Evolutionary conservation across 2,888 invertebrate species (phyloP).

Genomic region (Tromatobia lineatoria): DNA sequence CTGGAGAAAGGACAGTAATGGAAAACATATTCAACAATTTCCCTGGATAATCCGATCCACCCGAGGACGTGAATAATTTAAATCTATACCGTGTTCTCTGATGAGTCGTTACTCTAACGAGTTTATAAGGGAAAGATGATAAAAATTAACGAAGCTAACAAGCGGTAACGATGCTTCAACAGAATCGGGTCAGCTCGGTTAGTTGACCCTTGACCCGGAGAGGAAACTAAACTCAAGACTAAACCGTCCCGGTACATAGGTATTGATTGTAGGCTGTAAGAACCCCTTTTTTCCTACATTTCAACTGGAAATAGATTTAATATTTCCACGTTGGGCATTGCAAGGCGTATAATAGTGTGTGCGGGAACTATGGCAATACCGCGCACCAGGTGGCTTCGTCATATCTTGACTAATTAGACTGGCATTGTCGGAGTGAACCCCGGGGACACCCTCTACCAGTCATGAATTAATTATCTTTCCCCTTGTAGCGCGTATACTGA

Average conservation of each 20-base stretch:
- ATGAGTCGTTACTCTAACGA: neutral
- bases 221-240: neutral
- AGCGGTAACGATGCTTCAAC: constrained; percentile 14
- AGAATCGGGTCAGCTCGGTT: neutral
- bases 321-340: neutral
- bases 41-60: neutral
- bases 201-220: constrained; percentile 29
- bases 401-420: constrained; percentile 82
- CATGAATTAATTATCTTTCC: constrained; percentile 81
- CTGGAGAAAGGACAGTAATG: neutral
- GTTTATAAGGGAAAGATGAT: neutral
- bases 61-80: neutral
- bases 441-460: constrained; percentile 73
- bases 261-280: constrained; percentile 25
- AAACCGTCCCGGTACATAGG: neutral
- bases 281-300: neutral
- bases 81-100: neutral
- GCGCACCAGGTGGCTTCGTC: constrained; percentile 73
- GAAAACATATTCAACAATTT: neutral
- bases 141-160: neutral
- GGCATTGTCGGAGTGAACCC: constrained; percentile 78
- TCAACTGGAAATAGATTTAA: constrained; percentile 39
- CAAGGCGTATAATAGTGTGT: constrained; percentile 20
- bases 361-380: constrained; percentile 28
- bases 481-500: constrained; percentile 69